Evolutionary conservation across 2,797 vertebrate genomes (phyloP).

Genomic region (Petrocephalus sullivani): DNA sequence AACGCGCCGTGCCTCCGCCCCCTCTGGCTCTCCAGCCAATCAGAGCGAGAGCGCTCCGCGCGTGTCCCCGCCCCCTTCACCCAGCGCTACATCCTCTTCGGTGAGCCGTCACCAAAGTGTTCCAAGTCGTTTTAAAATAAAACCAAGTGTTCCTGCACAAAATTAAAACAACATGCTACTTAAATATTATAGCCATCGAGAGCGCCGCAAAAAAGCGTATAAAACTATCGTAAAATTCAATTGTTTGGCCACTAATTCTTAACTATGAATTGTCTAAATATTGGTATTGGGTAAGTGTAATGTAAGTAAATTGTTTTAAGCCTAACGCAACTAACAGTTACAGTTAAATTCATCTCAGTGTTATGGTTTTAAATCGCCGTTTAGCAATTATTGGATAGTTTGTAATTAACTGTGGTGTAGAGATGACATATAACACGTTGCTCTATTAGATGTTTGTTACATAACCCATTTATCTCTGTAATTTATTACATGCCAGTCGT

Average conservation of each 20-base stretch:
- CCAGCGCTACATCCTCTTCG: constrained; percentile 31
- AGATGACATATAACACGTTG: neutral
- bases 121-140: constrained; percentile 55
- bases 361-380: neutral
- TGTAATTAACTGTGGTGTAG: neutral
- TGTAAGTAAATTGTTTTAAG: neutral
- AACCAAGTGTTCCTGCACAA: constrained; percentile 10
- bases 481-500: neutral
- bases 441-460: neutral
- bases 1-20: constrained; percentile 34
- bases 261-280: neutral
- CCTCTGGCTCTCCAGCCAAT: constrained; percentile 34
- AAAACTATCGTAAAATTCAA: neutral
- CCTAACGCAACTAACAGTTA: neutral
- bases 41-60: neutral
- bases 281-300: neutral
- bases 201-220: constrained; percentile 52
- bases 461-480: neutral
- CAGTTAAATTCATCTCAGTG: neutral
- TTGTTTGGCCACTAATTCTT: neutral
- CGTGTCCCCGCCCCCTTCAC: constrained; percentile 11
- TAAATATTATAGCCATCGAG: constrained; percentile 27
- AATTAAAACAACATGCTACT: constrained; percentile 30
- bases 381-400: neutral
- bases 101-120: constrained; percentile 25